Evolutionary conservation across 2,888 invertebrate species (phyloP), one percentile per base, ranked within the genome.

Genomic region (Andrena minutula): DNA sequence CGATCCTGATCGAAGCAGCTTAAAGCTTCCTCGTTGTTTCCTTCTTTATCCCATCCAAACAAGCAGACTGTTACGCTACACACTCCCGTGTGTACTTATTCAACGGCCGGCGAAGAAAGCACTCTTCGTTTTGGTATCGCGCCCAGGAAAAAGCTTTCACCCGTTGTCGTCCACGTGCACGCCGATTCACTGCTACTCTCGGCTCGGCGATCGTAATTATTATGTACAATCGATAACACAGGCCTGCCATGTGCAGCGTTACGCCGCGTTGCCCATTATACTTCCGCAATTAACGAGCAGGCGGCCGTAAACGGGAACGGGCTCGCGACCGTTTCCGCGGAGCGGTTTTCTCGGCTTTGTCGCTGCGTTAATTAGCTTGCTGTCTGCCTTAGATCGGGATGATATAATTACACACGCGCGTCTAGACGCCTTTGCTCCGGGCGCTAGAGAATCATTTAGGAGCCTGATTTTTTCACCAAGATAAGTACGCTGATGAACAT

Each of bases 201-300:
- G 1, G 10, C 28, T 58, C 28, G 56, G 66, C 28, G 60, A 53
- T 28, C 20, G 49, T 79, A 82, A 75, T 82, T 75, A 75, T 75
- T 71, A 82, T 82, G 81, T 65, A 53, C 56, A 58, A 32, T 30
- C 56, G 30, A 69, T 35, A 41, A 56, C 56, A 51, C 2, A 0
- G 16, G 20, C 12, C 23, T 49, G 56, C 75, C 56, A 51, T 75
- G 68, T 68, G 72, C 32, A 64, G 72, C n/a, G 30, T 72, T 72
- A 65, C 76, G 60, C 32, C 65, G 65, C 53, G 72, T 64, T 65
- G 26, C 53, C 41, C 65, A 72, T 82, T 80, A 76, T 65, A 51
- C 73, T 83, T 83, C 70, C 83, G 51, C 70, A 74, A 83, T 81
- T 74, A 77, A 75, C 51, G 51, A 72, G 2, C 68, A 30, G 28